Base-by-base conservation (phyloP, 2,113 vertebrate species). In the Lampris megalopsis region DNA sequence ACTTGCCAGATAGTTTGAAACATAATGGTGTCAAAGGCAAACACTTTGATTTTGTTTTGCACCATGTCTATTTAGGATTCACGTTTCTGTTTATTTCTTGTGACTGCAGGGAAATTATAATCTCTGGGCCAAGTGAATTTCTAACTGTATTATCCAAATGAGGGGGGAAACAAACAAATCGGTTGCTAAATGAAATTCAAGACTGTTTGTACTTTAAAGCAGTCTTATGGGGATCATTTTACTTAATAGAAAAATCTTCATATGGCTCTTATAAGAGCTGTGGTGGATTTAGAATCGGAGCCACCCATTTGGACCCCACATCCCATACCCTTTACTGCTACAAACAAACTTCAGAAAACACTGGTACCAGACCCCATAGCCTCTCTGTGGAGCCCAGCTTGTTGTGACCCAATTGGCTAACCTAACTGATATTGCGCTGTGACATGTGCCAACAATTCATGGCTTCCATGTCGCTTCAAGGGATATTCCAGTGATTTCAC, bases 351-450 rank as follows among this genome's bases (percentile, higher is more conserved):
- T 67, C 47, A 43, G 24, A 42, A 58, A 36, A 58, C 56, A 36
- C 56, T 7, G 37, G 68, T 13, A 69, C 43, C 43, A 41, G 72
- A 47, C 70, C 67, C 57, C 71, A 37, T 38, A 59, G 57, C 37
- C n/a, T n/a, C 3, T 69, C 49, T 78, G 43, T 72, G 64, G 52
- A 65, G 59, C 69, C 73, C 58, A 64, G 54, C 77, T 81, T 68
- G 70, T 67, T 71, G 59, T 88, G 82, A 89, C 81, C 85, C 82
- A 92, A 54, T 89, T 91, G 88, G 82, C 88, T 42, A 73, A 79
- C 73, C 71, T 68, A 60, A 37, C 73, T 52, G 71, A 79, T 64
- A 79, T 79, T 57, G 50, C 6, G 40, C 70, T 69, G 77, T 69
- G 72, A 1, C 58, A 43, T 77, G 68, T 78, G 81, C 76, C 86